A percentile compares a stretch with the other conserved stretches of the same genome.
Conservation (phyloP, 1,140 invertebrate genomes). For the Camponotus pennsylvanicus region DNA sequence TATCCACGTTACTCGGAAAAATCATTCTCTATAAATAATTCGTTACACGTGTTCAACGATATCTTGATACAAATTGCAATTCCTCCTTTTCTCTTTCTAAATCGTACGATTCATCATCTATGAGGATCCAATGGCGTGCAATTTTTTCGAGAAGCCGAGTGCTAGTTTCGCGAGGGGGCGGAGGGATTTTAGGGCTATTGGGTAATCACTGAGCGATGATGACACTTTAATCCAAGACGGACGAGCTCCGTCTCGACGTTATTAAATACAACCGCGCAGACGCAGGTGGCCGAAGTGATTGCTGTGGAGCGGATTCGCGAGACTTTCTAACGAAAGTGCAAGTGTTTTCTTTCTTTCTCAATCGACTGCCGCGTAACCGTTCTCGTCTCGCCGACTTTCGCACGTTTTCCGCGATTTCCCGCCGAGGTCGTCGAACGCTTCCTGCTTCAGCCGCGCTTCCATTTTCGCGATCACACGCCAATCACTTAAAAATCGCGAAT, state of each 20-base stretch:
- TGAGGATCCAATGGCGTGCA: background rate
- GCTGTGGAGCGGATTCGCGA: constrained; percentile 80
- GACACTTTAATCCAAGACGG: constrained; percentile 54
- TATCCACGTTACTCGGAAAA: background rate
- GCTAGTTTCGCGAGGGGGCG: background rate
- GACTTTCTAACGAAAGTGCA: constrained; percentile 86
- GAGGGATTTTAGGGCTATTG: constrained; percentile 55
- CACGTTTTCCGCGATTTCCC: constrained; percentile 83
- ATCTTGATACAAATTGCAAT: background rate
- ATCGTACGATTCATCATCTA: background rate
- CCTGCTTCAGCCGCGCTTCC: constrained; percentile 43
- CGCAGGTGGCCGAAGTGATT: constrained; percentile 59
- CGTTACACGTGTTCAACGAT: background rate
- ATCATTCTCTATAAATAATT: background rate
- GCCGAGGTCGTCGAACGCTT: constrained; percentile 70
- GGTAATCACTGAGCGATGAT: constrained; percentile 54
- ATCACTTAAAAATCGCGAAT: background rate
- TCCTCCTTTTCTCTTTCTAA: background rate
- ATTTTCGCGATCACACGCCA: constrained; percentile 18
- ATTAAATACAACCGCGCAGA: constrained; percentile 56
- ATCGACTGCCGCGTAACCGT: constrained; percentile 79
- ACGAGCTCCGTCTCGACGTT: constrained; percentile 56
- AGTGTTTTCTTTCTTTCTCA: constrained; percentile 83
- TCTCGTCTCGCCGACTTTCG: constrained; percentile 72
- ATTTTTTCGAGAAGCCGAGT: background rate